A percentile compares a stretch with the other conserved stretches of the same genome.
Evolutionary conservation across 2,113 vertebrate genomes (phyloP).

Genomic region (Sceloporus tristichus): DNA sequence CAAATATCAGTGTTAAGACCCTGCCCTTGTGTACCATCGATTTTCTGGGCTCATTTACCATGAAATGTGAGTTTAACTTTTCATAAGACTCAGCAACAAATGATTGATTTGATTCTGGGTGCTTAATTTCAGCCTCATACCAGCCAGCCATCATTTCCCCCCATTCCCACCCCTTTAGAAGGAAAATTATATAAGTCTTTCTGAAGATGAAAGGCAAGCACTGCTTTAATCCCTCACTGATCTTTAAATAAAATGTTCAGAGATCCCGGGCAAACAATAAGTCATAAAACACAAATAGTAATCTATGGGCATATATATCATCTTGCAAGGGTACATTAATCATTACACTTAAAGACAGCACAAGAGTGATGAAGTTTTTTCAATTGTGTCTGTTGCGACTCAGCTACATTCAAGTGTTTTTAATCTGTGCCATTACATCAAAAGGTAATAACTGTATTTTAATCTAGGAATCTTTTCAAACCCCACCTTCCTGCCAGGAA

Average conservation of each 20-base stretch:
- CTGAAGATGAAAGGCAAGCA: slow-evolving; percentile 68
- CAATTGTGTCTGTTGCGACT: slow-evolving; percentile 83
- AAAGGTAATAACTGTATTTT: slow-evolving; percentile 74
- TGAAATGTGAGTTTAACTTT: slow-evolving; percentile 55
- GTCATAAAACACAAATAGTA: slow-evolving; percentile 82
- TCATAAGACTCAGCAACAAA: slow-evolving; percentile 54
- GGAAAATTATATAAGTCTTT: slow-evolving; percentile 49
- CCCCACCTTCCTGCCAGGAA: slow-evolving; percentile 36
- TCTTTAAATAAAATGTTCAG: slow-evolving; percentile 80
- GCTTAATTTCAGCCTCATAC: slow-evolving; percentile 69
- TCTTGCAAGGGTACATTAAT: slow-evolving; percentile 86
- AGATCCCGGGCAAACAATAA: slow-evolving; percentile 84
- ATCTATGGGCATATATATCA: slow-evolving; percentile 88
- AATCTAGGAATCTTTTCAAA: slow-evolving; percentile 68
- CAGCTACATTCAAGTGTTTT: slow-evolving; percentile 71
- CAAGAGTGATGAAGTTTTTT: slow-evolving; percentile 78
- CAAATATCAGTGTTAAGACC: slow-evolving; percentile 36
- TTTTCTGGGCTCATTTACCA: slow-evolving; percentile 56
- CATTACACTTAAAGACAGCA: slow-evolving; percentile 80
- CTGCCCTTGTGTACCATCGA: slow-evolving; percentile 19
- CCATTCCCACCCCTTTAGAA: slow-evolving; percentile 34
- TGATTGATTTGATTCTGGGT: slow-evolving; percentile 68
- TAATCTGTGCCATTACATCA: slow-evolving; percentile 74
- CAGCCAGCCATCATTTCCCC: slow-evolving; percentile 44
- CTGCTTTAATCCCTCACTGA: slow-evolving; percentile 79